A percentile compares a stretch with the other conserved stretches of the same genome.
These are phyloP conservation scores for Drosophila yooni DNA, from an alignment of 2,888 invertebrate species.

Conservation along the genomic window DNA sequence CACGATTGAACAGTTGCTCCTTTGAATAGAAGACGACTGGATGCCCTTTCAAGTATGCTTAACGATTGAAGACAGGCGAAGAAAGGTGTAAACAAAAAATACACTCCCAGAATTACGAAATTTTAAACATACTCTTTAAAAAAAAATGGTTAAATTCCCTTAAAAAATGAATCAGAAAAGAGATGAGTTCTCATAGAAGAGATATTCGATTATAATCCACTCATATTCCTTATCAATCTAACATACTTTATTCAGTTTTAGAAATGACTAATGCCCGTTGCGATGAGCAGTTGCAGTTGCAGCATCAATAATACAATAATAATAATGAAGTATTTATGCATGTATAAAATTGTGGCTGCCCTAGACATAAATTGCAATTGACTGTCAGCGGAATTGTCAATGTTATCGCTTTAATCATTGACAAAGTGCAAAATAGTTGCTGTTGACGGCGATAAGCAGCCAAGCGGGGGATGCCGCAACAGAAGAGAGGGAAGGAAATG, in stretches of 20 bases:
- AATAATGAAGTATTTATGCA: constrained; percentile 23
- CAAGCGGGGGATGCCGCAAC: not conserved
- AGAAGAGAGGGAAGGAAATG: not conserved
- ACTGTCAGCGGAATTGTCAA: constrained; percentile 69
- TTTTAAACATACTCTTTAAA: not conserved
- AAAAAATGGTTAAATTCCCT: not conserved
- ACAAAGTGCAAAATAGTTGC: constrained; percentile 27
- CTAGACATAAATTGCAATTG: constrained; percentile 76
- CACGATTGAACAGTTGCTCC: constrained; percentile 6
- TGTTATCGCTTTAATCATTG: constrained; percentile 50
- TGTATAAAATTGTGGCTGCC: constrained; percentile 45
- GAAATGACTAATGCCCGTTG: not conserved
- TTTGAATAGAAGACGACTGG: not conserved
- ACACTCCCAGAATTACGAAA: not conserved
- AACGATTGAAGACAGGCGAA: not conserved
- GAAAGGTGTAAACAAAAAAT: not conserved
- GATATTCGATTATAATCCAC: not conserved
- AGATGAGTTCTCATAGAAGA: not conserved
- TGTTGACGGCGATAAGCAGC: constrained; percentile 46
- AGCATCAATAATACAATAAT: constrained; percentile 1
- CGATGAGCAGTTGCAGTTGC: not conserved
- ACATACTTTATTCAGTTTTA: not conserved
- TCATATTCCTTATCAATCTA: not conserved
- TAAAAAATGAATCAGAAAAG: not conserved
- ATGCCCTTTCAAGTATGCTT: not conserved